phyloP scores from a whole-genome alignment of 2,888 invertebrate genomes.

The Drosophila suboccidentalis region DNA sequence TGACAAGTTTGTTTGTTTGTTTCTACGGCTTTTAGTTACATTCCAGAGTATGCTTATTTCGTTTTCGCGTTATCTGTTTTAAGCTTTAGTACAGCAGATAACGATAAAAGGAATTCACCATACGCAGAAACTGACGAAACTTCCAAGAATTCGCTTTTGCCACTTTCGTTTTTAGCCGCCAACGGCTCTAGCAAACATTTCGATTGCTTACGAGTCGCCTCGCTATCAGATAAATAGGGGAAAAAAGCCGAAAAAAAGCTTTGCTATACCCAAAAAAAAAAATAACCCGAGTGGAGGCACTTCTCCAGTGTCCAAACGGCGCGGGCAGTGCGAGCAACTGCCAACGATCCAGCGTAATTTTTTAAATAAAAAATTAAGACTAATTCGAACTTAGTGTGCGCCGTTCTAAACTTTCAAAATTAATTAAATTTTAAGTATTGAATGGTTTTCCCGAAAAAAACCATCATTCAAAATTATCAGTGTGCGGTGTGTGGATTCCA shows the following conservation, averaged over 20 bases:
- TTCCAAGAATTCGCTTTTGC: conserved; percentile 51
- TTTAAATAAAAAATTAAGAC: background rate
- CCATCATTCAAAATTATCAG: conserved; percentile 5
- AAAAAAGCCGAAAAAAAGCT: conserved; percentile 22
- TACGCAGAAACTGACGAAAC: conserved; percentile 48
- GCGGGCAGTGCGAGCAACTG: conserved; percentile 77
- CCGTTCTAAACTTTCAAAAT: conserved; percentile 11
- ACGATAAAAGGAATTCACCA: conserved; percentile 75
- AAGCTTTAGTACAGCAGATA: conserved; percentile 56
- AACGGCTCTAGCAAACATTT: conserved; percentile 38
- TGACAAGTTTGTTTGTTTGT: background rate
- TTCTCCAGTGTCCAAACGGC: conserved; percentile 80
- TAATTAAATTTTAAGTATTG: conserved; percentile 1
- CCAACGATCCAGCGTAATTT: conserved; percentile 10
- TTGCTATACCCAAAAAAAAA: conserved; percentile 35
- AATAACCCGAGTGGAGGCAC: conserved; percentile 8
- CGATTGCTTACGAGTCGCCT: conserved; percentile 19
- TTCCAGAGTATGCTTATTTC: conserved; percentile 23
- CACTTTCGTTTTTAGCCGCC: conserved; percentile 57
- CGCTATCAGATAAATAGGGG: conserved; percentile 47
- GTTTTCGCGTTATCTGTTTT: conserved; percentile 40
- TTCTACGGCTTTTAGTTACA: conserved; percentile 18
- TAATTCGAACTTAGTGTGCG: conserved; percentile 37
- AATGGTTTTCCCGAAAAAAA: conserved; percentile 10
- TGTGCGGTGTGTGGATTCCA: conserved; percentile 11